Evolutionary conservation across 1,140 invertebrate species (phyloP).

Genomic region (Monomorium pharaonis): DNA sequence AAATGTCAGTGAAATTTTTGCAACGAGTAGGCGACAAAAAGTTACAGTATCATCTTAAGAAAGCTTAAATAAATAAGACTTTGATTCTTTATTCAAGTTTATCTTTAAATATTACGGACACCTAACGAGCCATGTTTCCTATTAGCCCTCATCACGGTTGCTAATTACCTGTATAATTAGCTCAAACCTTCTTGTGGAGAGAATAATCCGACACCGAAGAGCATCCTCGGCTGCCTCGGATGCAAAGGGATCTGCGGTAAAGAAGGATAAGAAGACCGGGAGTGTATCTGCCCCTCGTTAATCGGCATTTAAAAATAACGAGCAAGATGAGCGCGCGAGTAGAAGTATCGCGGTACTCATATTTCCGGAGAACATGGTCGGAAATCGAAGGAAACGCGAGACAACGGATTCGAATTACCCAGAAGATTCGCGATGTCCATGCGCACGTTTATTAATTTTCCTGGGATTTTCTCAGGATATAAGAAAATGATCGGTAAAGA

Average conservation of each 20-base stretch:
- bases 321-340: conserved; percentile 34
- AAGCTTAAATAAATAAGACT: background rate
- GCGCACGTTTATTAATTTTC: conserved; percentile 22
- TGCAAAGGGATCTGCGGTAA: conserved; percentile 1
- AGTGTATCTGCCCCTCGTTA: conserved; percentile 50
- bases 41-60: background rate
- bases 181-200: background rate
- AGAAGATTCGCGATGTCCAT: conserved; percentile 30
- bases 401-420: conserved; percentile 54
- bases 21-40: conserved; percentile 4
- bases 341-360: conserved; percentile 28
- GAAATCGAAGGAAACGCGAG: conserved; percentile 62
- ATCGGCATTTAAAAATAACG: conserved; percentile 72
- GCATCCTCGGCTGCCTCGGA: background rate
- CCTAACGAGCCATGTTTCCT: background rate
- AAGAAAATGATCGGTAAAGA: conserved; percentile 1
- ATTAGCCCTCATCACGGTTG: background rate
- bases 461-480: background rate
- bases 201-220: conserved; percentile 59
- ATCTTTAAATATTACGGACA: background rate
- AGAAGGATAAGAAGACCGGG: background rate
- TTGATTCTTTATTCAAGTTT: conserved; percentile 5
- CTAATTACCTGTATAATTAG: conserved; percentile 65
- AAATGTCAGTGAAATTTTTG: conserved; percentile 37
- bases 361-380: conserved; percentile 39